Evolutionary conservation across 2,888 invertebrate species (phyloP).

Genomic region (Polymixis flavicincta): DNA sequence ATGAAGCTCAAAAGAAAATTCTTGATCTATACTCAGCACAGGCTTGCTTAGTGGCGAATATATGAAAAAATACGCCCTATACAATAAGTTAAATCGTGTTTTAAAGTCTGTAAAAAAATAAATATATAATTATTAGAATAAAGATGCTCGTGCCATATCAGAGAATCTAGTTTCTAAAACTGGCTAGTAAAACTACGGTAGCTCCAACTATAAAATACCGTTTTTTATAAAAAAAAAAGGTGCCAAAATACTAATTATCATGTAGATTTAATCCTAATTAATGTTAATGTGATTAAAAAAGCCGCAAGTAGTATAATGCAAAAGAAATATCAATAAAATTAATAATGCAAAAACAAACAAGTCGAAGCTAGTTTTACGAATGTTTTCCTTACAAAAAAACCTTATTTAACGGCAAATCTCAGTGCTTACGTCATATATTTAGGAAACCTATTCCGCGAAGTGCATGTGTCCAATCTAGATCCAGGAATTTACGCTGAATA

Average conservation of each 20-base stretch:
- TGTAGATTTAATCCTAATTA: conserved; percentile 28
- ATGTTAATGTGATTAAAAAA: not conserved
- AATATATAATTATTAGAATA: not conserved
- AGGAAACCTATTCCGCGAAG: conserved; percentile 43
- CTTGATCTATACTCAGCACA: not conserved
- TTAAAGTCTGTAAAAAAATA: not conserved
- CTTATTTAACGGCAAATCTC: conserved; percentile 3
- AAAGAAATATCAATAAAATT: conserved; percentile 8
- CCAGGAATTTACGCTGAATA: conserved; percentile 45
- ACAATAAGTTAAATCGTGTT: not conserved
- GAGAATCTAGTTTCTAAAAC: conserved; percentile 13
- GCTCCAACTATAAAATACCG: conserved; percentile 4
- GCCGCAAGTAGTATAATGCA: not conserved
- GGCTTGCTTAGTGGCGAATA: not conserved
- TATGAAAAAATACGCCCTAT: not conserved
- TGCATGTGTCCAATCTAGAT: conserved; percentile 51
- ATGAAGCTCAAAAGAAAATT: not conserved
- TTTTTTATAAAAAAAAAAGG: not conserved
- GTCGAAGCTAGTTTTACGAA: not conserved
- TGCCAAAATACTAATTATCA: not conserved
- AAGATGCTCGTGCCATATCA: not conserved
- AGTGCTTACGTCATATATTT: conserved; percentile 31
- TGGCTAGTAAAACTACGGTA: not conserved
- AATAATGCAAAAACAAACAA: not conserved
- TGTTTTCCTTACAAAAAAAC: conserved; percentile 18